These are phyloP conservation scores for Stylophora pistillata DNA, from an alignment of 64 coral and sea anemone species.

Conservation along the genomic window DNA sequence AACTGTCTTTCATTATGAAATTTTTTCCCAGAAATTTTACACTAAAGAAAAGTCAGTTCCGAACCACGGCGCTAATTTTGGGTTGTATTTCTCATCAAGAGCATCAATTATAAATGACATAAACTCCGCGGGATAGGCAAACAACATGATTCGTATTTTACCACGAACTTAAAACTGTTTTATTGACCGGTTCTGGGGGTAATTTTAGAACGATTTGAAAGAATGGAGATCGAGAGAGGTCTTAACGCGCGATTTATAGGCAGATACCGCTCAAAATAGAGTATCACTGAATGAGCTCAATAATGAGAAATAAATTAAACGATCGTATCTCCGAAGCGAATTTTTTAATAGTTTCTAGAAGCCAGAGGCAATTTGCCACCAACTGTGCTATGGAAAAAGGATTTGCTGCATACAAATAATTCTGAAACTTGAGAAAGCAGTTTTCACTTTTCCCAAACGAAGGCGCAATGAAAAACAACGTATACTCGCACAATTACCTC, in stretches of 20 bases:
- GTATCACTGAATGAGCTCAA: background rate
- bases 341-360: slow-evolving; percentile 3
- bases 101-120: slow-evolving; percentile 37
- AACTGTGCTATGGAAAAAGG: background rate
- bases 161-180: background rate
- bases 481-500: slow-evolving; percentile 19
- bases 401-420: slow-evolving; percentile 20
- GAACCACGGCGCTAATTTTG: slow-evolving; percentile 32
- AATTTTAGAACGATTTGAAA: slow-evolving; percentile 9
- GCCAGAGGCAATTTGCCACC: slow-evolving; percentile 31
- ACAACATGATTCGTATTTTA: slow-evolving; percentile 24
- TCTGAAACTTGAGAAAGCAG: slow-evolving; percentile 27
- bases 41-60: slow-evolving; percentile 2
- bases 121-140: slow-evolving; percentile 22
- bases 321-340: background rate
- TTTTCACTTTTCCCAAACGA: background rate
- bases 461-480: slow-evolving; percentile 14
- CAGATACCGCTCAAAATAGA: background rate
- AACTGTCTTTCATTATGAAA: background rate
- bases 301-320: slow-evolving; percentile 21
- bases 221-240: background rate
- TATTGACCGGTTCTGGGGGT: background rate
- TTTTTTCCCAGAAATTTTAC: background rate
- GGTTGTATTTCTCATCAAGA: slow-evolving; percentile 50
- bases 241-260: background rate